Evolutionary conservation across 92 coral and sea anemone species (phyloP).

Genomic region (Porites rus): DNA sequence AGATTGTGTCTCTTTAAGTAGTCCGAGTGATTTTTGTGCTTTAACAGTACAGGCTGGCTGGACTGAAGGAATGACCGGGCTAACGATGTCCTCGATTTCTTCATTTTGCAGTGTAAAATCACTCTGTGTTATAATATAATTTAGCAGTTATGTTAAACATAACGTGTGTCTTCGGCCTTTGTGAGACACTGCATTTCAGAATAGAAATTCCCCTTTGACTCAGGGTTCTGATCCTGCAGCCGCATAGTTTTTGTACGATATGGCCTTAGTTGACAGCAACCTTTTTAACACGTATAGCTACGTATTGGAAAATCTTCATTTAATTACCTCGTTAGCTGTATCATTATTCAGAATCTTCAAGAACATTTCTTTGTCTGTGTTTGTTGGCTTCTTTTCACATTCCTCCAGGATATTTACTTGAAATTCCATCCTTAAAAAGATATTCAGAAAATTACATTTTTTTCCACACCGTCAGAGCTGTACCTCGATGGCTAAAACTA

Average conservation of each 20-base stretch:
- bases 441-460: too few species aligned
- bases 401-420: background rate
- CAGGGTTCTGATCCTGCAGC: too few species aligned
- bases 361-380: slow-evolving; percentile 8
- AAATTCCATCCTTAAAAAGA: slow-evolving; percentile 1
- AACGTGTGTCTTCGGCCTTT: background rate
- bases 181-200: background rate
- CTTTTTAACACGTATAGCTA: too few species aligned
- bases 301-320: too few species aligned
- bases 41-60: background rate
- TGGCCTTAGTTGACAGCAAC: too few species aligned
- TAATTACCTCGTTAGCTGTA: background rate
- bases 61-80: background rate
- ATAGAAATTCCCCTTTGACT: too few species aligned
- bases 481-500: too few species aligned
- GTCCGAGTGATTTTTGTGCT: slow-evolving; percentile 8
- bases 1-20: slow-evolving; percentile 4
- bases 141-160: background rate
- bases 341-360: background rate
- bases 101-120: background rate
- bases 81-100: background rate
- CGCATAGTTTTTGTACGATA: too few species aligned
- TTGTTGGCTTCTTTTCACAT: background rate
- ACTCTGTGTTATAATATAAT: background rate
- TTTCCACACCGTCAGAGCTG: too few species aligned